These are phyloP conservation scores for Macrophya alboannulata DNA, from an alignment of 2,888 invertebrate genomes.

Conservation along the genomic window DNA sequence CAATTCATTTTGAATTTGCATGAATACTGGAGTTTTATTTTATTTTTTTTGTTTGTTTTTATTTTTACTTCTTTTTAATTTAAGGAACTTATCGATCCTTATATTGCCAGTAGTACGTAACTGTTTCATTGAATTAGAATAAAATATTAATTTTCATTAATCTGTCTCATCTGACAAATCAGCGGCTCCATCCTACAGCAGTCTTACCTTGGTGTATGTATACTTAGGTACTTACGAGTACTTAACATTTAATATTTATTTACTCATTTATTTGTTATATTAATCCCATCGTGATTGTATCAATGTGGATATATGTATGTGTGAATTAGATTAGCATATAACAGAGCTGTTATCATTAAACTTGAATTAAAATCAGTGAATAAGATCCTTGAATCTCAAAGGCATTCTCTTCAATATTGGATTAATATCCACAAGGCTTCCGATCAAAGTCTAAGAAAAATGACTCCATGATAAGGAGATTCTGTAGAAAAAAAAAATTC, in stretches of 20 bases:
- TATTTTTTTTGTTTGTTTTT: slow-evolving; percentile 25
- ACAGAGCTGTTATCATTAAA: slow-evolving; percentile 24
- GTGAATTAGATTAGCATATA: slow-evolving; percentile 6
- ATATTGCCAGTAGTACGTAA: slow-evolving; percentile 58
- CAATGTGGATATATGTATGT: background rate
- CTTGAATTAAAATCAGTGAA: background rate
- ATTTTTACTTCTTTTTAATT: slow-evolving; percentile 55
- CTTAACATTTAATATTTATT: slow-evolving; percentile 58
- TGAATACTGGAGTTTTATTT: slow-evolving; percentile 70
- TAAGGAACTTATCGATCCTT: slow-evolving; percentile 44
- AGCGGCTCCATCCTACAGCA: slow-evolving; percentile 60
- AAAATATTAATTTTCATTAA: slow-evolving; percentile 51
- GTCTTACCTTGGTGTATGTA: slow-evolving; percentile 66
- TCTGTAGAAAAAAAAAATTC: slow-evolving; percentile 22
- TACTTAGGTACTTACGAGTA: slow-evolving; percentile 58
- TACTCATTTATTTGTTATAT: slow-evolving; percentile 30
- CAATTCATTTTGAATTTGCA: slow-evolving; percentile 63
- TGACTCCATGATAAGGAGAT: slow-evolving; percentile 10
- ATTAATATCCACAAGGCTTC: background rate
- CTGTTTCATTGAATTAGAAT: slow-evolving; percentile 49
- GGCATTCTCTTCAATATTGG: background rate
- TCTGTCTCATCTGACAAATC: slow-evolving; percentile 52
- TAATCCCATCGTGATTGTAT: slow-evolving; percentile 12
- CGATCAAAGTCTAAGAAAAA: background rate
- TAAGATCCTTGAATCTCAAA: slow-evolving; percentile 8